Evolutionary conservation across 1,140 invertebrate genomes (phyloP), one percentile per base, ranked within the genome.

Genomic region (Brachionus asplanchnoidis): DNA sequence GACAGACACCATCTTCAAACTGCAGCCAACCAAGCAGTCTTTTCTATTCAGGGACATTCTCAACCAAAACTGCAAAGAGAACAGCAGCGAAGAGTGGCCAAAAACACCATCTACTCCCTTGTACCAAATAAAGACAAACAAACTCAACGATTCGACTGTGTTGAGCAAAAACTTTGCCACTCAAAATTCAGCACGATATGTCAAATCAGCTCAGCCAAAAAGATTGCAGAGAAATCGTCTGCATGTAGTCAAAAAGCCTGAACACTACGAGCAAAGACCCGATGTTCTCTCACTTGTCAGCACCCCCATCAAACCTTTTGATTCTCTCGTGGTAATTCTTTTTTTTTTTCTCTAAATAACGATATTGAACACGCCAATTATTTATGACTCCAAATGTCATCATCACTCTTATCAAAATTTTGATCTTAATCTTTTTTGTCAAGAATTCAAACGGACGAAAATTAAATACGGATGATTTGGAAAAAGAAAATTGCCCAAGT

Each of bases 211-310:
- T 65, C 79, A 82, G 23, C 79, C 79, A 5, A 82, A 82, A 82
- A 23, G 79, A 82, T 46, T 82, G n/a, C 79, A 82, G 44, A 42
- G 79, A 65, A 82, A 82, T 82, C 50, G 50, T 28, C 42, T 60
- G 23, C 50, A 68, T 42, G 11, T 65, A 4, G 20, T 28, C 17
- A 42, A 68, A 68, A 60, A 46, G 9, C 50, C 53, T 11, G 36
- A 60, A 17, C 17, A 40, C n/a, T 82, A 82, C 20, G 40, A 77
- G 26, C 20, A 77, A 28, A 20, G 17, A 77, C 0, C 17, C 11
- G n/a, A 50, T 32, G 3, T 17, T 50, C 6, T 50, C 11, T 50
- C 23, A 14, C n/a, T 9, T 28, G 11, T 26, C 26, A 46, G 20
- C 2, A 77, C 73, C 28, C 73, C 73, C 23, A 77, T 50, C 23